Evolutionary conservation across 2,797 vertebrate genomes (phyloP), one percentile per base, ranked within the genome.

Genomic region (Eidolon dupreanum): DNA sequence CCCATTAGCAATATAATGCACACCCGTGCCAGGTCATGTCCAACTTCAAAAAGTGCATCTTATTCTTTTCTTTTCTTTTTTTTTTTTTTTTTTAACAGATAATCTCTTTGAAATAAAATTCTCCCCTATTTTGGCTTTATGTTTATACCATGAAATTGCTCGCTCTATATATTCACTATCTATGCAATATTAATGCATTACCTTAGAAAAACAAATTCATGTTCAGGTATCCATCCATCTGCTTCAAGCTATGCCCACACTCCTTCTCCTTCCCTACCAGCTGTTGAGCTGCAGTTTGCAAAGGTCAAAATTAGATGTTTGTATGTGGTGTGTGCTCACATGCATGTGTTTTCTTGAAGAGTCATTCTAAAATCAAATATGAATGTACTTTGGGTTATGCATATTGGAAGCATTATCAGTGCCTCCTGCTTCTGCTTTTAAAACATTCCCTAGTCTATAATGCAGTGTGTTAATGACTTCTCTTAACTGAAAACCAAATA

Each of bases 91-190:
- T 53, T 73, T 38, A 94, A 78, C 10, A 87, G 53, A 71, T 75
- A 75, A 88, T 66, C 31, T 78, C 43, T 93, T 46, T 92, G n/a
- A 92, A 93, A 83, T 22, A 91, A 87, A 91, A 87, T 26, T 38
- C 5, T 75, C 81, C 36, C 63, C 10, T 55, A 8, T 61, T 85
- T 90, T 90, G 68, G 16, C 41, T 73, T 68, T 70, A 70, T 46
- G 63, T 36, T 65, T 83, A 38, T 7, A 46, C 36, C 57, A 91
- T 66, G 36, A 91, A 95, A 74, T 16, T 75, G 74, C 41, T 90
- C 75, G 22, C 43, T 68, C n/a, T 49, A 75, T 20, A 61, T 10
- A 57, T 65, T 94, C 66, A 83, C 71, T 10, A 70, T 59, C 57
- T 16, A 93, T 11, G 84, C 28, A 74, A 33, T 66, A 88, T 71